Base-by-base conservation (phyloP, 2,888 invertebrate genomes). In the Callyntrura guangdongensis region DNA sequence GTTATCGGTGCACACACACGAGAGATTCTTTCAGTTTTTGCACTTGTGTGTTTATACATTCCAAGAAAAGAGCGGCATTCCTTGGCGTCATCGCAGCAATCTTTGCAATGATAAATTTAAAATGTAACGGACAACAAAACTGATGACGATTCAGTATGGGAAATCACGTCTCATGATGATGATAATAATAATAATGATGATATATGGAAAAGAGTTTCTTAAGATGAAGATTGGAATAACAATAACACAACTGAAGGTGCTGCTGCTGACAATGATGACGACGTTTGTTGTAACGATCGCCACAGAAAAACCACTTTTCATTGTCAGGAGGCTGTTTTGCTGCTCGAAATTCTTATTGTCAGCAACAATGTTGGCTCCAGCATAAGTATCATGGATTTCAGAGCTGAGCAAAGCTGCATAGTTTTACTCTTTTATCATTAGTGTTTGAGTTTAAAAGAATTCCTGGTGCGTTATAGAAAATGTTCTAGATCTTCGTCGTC, bases 41-140 rank as follows among this genome's bases (percentile, higher is more conserved):
- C 69, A 45, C 61, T 61, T 61, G 20, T 36, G 36, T 12, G 20
- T 59, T 17, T 12, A 81, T 45, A 20, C 17, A 17, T 61, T 81
- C 67, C 69, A 59, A 85, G 90, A 85, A 89, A 89, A 86, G 90
- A 90, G 90, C 90, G 90, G 90, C 47, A 22, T 89, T 90, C 69
- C 81, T 81, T 85, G 59, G 90, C 90, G 56, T 79, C 79, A 67
- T 83, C 67, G 27, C 6, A 36, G 9, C 20, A 84, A 89, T 89
- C 89, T 84, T 89, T 27, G 36, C 89, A 84, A 89, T 89, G 90
- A 86, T 90, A 81, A 86, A 47, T n/a, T 83, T 77, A 8, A 45
- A 61, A 36, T 36, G 59, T 61, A 81, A 81, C 81, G 81, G 81
- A 81, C 81, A 81, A 81, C 72, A 74, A 61, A 81, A 61, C 49